Base-by-base conservation (phyloP, 2,888 invertebrate genomes). In the Aspidiotus rigidus region DNA sequence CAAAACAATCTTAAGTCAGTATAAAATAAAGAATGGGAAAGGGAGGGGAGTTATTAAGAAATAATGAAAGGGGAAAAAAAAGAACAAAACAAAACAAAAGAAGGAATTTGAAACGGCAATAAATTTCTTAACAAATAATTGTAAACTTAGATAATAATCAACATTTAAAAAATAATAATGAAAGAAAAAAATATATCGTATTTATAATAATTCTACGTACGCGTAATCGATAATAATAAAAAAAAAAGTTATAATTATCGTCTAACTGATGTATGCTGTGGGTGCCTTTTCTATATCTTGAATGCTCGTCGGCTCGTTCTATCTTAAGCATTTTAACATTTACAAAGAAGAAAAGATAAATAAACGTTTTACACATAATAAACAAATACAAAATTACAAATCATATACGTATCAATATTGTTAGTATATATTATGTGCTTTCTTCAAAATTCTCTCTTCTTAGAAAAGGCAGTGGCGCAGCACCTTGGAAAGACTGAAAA, bases 61-160 rank as follows among this genome's bases (percentile, higher is more conserved):
- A 59, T 39, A 11, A 59, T 42, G 17, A 59, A 44, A 6, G n/a
- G 60, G 1, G 28, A 49, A 56, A 56, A 17, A 17, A 44, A 41
- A 62, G 16, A 53, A 16, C 49, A 53, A 62, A 17, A 44, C 42
- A 62, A 28, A 53, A 16, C 49, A 53, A 62, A 62, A 62, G 15
- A 57, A 64, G 57, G 41, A 64, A 55, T 9, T 55, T 28, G 28
- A 28, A 59, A 28, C 28, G 28, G 28, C 28, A 28, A 28, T 28
- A 28, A 28, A 28, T 40, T 60, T 56, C 67, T 67, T 67, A 67
- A 67, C 67, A 60, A 67, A 28, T 67, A 67, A 67, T 67, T 60
- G 57, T 67, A 57, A 60, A 67, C 67, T 60, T 67, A 59, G 60
- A 67, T 59, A 67, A 67, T 67, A 67, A 67, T 67, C 67, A 67